Conservation (phyloP, 2,113 vertebrate genomes). For the Phoenicopterus ruber region DNA sequence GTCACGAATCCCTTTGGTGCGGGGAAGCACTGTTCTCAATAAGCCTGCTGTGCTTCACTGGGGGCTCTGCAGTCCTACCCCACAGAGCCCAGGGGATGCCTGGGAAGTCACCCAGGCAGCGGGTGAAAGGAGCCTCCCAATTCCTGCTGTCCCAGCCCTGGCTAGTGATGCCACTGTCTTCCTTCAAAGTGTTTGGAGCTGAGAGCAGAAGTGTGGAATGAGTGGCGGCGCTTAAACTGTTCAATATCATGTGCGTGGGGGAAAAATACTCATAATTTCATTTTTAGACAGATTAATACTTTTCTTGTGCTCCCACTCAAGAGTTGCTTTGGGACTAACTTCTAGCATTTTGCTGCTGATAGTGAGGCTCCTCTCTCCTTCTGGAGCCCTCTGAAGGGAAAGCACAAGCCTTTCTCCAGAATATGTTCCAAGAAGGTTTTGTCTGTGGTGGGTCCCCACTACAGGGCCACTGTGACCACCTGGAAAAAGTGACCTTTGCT, state of each 20-base stretch:
- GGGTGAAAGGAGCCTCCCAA: background rate
- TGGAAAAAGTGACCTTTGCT: background rate
- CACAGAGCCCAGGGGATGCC: background rate
- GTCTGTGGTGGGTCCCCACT: background rate
- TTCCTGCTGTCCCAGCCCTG: background rate
- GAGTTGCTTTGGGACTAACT: background rate
- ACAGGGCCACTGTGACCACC: background rate
- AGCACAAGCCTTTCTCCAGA: background rate
- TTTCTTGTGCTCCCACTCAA: background rate
- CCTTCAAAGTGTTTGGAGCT: background rate
- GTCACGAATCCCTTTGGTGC: background rate
- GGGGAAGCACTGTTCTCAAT: background rate
- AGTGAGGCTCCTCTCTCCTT: background rate
- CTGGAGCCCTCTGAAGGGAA: background rate
- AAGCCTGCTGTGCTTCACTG: background rate
- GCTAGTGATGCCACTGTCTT: background rate
- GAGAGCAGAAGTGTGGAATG: background rate
- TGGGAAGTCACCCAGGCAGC: background rate
- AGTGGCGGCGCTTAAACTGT: background rate
- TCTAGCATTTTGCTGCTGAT: background rate
- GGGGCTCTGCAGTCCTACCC: background rate
- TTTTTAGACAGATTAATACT: background rate
- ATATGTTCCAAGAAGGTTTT: background rate
- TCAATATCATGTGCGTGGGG: rapidly evolving
- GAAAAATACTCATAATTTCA: background rate